A percentile compares a stretch with the other conserved stretches of the same genome.
Conservation (phyloP, 2,113 vertebrate genomes). For the Notarius quadriscutis region DNA sequence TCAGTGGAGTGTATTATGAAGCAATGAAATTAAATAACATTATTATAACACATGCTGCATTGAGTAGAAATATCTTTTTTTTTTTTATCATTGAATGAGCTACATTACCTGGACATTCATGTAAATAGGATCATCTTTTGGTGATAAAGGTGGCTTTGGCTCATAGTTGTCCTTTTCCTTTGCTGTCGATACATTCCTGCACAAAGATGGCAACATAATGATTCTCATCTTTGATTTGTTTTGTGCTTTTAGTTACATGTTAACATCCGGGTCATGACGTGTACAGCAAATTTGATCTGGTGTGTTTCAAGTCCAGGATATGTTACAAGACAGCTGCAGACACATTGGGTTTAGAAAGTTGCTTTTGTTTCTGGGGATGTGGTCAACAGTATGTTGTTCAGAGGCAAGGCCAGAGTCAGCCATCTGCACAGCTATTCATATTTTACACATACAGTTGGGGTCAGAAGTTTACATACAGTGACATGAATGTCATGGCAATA, state of each 20-base stretch:
- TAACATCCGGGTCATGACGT: not conserved
- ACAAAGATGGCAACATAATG: not conserved
- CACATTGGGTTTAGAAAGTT: not conserved
- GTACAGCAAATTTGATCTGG: not conserved
- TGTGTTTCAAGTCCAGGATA: not conserved
- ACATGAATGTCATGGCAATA: no score
- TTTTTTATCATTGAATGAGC: not conserved
- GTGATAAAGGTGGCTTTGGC: not conserved
- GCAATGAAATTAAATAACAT: not conserved
- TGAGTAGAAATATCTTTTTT: not conserved
- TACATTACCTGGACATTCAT: conserved; percentile 34
- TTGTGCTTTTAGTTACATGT: not conserved
- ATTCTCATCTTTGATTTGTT: not conserved
- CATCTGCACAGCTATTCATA: not conserved
- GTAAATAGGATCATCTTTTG: conserved; percentile 16
- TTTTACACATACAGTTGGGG: no score
- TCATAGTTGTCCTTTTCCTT: not conserved
- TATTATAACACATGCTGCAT: not conserved
- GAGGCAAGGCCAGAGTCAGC: not conserved
- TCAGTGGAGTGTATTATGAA: not conserved
- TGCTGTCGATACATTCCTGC: not conserved
- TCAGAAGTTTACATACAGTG: no score
- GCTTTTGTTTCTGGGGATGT: conserved; percentile 4
- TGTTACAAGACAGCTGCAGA: not conserved
- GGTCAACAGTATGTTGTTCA: not conserved